Percentiles rank a stretch among this genome's conserved stretches.
Conservation (phyloP, 2,888 invertebrate species). For the Protula sp. region DNA sequence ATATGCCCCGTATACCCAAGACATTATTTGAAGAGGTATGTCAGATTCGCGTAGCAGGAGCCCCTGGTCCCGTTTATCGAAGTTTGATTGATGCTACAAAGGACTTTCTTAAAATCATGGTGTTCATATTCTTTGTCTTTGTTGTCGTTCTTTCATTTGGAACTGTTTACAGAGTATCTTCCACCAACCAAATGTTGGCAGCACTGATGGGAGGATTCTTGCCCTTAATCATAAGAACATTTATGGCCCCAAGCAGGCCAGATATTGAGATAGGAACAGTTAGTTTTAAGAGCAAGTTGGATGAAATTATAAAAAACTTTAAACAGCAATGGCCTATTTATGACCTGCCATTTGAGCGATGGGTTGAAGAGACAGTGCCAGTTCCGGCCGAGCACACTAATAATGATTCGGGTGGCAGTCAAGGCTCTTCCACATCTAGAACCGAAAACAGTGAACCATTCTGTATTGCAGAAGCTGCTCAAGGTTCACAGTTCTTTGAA, state of each 20-base stretch:
- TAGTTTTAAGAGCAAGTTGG: constrained; percentile 50
- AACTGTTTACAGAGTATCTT: constrained; percentile 43
- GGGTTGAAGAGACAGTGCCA: constrained; percentile 10
- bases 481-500: too few species aligned
- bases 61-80: constrained; percentile 47
- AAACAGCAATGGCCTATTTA: constrained; percentile 48
- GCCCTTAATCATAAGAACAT: constrained; percentile 31
- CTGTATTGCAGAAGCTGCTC: neutral
- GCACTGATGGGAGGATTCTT: constrained; percentile 40
- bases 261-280: constrained; percentile 47
- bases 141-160: constrained; percentile 51
- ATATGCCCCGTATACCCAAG: constrained; percentile 48
- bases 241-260: constrained; percentile 41
- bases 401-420: neutral
- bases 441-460: neutral
- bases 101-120: constrained; percentile 45
- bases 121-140: constrained; percentile 49
- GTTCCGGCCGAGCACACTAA: constrained; percentile 4
- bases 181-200: constrained; percentile 49
- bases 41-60: constrained; percentile 44
- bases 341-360: constrained; percentile 37
- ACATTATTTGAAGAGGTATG: constrained; percentile 46
- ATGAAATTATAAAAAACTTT: constrained; percentile 49
- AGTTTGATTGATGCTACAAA: constrained; percentile 45
- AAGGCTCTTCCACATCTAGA: neutral